phyloP scores from a whole-genome alignment of 2,888 invertebrate genomes.

The Drosophila suboccidentalis region DNA sequence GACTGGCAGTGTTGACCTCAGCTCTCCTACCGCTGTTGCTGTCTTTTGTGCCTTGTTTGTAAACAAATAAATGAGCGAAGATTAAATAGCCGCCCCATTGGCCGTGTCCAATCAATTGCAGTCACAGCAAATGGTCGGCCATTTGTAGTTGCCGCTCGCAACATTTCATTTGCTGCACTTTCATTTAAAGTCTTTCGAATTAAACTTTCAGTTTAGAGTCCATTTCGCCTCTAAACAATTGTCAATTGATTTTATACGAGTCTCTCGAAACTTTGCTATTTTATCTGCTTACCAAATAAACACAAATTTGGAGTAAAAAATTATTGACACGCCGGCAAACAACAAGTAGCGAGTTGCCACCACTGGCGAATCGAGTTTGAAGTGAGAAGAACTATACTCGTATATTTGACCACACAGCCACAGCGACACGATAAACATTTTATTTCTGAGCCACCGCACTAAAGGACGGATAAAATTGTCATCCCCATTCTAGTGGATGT shows the following conservation, averaged over 20 bases:
- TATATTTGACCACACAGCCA: conserved; percentile 28
- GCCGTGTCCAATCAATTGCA: conserved; percentile 55
- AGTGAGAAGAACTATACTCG: conserved; percentile 5
- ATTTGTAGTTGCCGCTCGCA: conserved; percentile 45
- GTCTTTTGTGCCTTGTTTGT: conserved; percentile 48
- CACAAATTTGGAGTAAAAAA: conserved; percentile 33
- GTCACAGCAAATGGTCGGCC: conserved; percentile 41
- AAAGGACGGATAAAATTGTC: conserved; percentile 5
- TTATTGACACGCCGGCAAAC: conserved; percentile 39
- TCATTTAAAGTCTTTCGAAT: conserved; percentile 20
- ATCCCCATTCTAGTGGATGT: conserved; percentile 27
- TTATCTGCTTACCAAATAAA: conserved; percentile 38
- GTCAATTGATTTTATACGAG: conserved; percentile 51
- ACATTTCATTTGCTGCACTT: background rate
- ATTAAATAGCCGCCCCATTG: conserved; percentile 48
- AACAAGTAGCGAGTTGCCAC: conserved; percentile 36
- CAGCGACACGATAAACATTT: conserved; percentile 67
- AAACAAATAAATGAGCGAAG: conserved; percentile 72
- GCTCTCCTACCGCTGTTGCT: background rate
- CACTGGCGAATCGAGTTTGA: conserved; percentile 24
- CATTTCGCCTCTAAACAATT: conserved; percentile 35
- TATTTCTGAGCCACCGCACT: conserved; percentile 52
- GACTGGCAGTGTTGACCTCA: background rate
- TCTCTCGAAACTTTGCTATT: conserved; percentile 20
- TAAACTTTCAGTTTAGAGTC: conserved; percentile 9